These are phyloP conservation scores for Eubasilissa splendida DNA, from an alignment of 2,888 invertebrate genomes.

Conservation along the genomic window DNA sequence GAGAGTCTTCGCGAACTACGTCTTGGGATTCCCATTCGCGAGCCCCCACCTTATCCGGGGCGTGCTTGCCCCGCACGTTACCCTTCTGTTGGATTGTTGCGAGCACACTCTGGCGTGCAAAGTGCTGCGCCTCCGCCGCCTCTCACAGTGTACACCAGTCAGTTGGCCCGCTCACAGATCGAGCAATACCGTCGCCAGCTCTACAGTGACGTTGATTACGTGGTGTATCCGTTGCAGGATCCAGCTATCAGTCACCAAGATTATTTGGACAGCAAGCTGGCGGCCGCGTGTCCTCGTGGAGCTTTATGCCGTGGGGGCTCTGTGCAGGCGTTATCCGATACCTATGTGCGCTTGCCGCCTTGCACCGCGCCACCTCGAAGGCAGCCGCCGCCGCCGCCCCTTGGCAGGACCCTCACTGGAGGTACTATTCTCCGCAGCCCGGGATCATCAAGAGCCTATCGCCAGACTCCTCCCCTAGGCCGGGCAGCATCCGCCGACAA, in stretches of 20 bases:
- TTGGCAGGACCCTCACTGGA: conserved; percentile 83
- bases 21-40: conserved; percentile 66
- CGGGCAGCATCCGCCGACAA: conserved; percentile 70
- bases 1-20: conserved; percentile 59
- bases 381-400: conserved; percentile 70
- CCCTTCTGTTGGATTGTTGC: conserved; percentile 73
- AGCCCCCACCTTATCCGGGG: conserved; percentile 81
- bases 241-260: conserved; percentile 92
- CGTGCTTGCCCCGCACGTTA: conserved; percentile 65
- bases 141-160: conserved; percentile 81
- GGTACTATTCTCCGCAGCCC: conserved; percentile 85
- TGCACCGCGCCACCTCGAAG: conserved; percentile 77
- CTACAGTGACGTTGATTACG: conserved; percentile 93
- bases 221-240: conserved; percentile 92
- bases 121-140: conserved; percentile 77
- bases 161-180: conserved; percentile 82
- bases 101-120: conserved; percentile 72
- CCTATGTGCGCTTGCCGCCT: conserved; percentile 79
- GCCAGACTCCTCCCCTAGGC: conserved; percentile 68
- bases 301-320: conserved; percentile 88
- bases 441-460: conserved; percentile 71
- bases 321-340: conserved; percentile 85
- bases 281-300: conserved; percentile 80
- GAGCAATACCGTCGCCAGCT: conserved; percentile 92
- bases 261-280: conserved; percentile 90